Evolutionary conservation across 1,140 invertebrate genomes (phyloP), one percentile per base, ranked within the genome.

Genomic region (Aphidius ervi): DNA sequence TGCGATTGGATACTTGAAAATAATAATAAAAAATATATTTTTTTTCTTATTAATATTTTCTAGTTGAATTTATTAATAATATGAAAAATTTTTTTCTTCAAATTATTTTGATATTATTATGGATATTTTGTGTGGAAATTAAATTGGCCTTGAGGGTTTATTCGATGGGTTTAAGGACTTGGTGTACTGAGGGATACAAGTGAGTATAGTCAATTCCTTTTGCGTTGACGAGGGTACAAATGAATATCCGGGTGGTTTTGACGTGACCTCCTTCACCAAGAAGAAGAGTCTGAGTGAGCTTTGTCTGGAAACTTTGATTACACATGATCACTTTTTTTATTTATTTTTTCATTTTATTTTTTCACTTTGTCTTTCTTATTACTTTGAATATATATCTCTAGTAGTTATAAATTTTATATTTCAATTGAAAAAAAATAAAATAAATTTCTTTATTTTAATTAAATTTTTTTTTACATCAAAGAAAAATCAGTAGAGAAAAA

Each of bases 251-350:
- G 61, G 49, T 65, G 64, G 61, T 61, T 61, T 54, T 65, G 64
- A 65, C 64, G 64, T 63, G 56, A 63, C 58, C 64, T 63, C 61
- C 61, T 65, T 31, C 23, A 31, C 64, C 60, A 61, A 49, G 64
- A 55, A 63, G 59, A 65, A 57, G 46, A 63, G 59, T 40, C 61
- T 65, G 64, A 63, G 61, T 63, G 58, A 57, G 23, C 23, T 31
- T 62, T 62, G 64, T 65, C 64, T 65, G 56, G 61, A 65, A 65
- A 65, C 64, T 65, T 65, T 65, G 64, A 65, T 65, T 65, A 65
- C 64, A 65, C 63, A 61, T 65, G 5, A 47, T 31, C 23, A 31
- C 23, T 31, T 31, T 31, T 31, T 31, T 31, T 31, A 3, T 31
- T 31, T 31, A 3, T 31, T 31, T 31, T 31, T 31, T 3, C 1